These are phyloP conservation scores for Eurystomus gularis DNA, from an alignment of 2,113 vertebrate species.

Conservation along the genomic window DNA sequence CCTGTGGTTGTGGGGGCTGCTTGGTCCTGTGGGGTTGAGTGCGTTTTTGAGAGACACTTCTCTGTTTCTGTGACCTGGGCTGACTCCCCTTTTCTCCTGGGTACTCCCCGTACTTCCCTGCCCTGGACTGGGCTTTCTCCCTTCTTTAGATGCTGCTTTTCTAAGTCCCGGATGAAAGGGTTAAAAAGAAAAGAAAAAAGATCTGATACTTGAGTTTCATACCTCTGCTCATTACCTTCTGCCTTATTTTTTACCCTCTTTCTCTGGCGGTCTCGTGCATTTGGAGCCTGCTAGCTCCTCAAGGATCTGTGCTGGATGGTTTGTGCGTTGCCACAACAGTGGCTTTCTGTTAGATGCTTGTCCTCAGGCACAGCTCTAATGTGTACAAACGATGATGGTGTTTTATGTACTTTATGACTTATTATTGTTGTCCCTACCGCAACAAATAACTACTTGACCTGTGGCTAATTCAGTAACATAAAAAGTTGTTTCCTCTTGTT, in stretches of 20 bases:
- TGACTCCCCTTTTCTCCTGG: neutral
- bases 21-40: neutral
- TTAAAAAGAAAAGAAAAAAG: neutral
- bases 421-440: accelerated
- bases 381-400: neutral
- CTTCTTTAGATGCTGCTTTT: neutral
- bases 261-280: accelerated
- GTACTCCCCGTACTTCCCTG: neutral
- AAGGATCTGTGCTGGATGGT: neutral
- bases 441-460: neutral
- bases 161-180: accelerated
- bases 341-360: neutral
- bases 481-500: neutral
- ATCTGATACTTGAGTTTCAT: accelerated
- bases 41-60: neutral
- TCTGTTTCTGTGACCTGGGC: neutral
- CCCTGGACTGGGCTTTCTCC: neutral
- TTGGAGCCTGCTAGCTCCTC: neutral
- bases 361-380: neutral
- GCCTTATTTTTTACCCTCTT: accelerated
- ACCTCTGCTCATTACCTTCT: neutral
- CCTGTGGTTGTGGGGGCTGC: accelerated
- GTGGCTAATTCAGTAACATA: neutral
- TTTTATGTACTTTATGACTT: neutral
- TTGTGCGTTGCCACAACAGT: neutral